Evolutionary conservation across 2,797 vertebrate species (phyloP).

Genomic region (Linurgus olivaceus): DNA sequence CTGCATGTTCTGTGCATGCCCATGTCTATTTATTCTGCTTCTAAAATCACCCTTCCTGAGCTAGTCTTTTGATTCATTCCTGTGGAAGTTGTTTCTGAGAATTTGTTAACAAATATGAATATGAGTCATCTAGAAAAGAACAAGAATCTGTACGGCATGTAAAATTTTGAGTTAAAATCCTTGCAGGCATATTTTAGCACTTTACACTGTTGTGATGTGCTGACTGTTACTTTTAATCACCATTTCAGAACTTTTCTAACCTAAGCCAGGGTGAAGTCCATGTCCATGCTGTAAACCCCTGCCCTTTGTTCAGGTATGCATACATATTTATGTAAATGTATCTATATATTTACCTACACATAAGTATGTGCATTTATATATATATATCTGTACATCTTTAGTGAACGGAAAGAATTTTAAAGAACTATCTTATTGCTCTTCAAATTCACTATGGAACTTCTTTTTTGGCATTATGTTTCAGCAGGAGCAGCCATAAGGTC

Average conservation of each 20-base stretch:
- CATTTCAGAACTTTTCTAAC: background rate
- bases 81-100: background rate
- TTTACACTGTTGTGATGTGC: background rate
- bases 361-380: background rate
- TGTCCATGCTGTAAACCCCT: background rate
- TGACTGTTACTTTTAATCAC: background rate
- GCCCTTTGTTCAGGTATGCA: background rate
- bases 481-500: background rate
- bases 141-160: background rate
- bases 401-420: background rate
- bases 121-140: background rate
- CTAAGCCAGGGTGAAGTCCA: background rate
- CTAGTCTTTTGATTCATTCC: background rate
- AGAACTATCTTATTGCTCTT: background rate
- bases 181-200: background rate
- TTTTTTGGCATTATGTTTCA: background rate
- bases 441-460: background rate
- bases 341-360: background rate
- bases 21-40: background rate
- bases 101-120: constrained; percentile 3
- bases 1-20: background rate
- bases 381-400: background rate
- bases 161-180: background rate
- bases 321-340: background rate
- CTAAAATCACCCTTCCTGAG: background rate